Conservation (phyloP, 2,797 vertebrate species). For the Ficedula albicollis region DNA sequence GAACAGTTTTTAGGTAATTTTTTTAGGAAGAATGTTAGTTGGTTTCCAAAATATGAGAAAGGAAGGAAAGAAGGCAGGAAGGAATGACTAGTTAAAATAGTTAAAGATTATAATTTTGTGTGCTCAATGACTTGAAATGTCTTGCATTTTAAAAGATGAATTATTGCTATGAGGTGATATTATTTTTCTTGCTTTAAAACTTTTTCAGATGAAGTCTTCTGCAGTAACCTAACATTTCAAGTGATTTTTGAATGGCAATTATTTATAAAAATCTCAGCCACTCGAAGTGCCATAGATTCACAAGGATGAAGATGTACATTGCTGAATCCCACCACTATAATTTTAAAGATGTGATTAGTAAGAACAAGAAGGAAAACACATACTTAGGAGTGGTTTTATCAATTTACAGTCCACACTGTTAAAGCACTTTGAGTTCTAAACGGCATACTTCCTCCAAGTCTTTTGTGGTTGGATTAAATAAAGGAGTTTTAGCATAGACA, state of each 20-base stretch:
- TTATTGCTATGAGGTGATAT: background rate
- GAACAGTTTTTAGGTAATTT: slow-evolving; percentile 41
- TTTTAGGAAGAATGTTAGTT: slow-evolving; percentile 38
- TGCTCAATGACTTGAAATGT: background rate
- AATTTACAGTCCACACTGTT: background rate
- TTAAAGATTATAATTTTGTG: slow-evolving; percentile 38
- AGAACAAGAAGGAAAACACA: background rate
- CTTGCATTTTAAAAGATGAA: slow-evolving; percentile 9
- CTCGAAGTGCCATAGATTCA: background rate
- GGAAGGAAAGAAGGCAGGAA: slow-evolving; percentile 63
- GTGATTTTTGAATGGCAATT: background rate
- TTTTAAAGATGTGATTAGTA: background rate
- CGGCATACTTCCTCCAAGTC: background rate
- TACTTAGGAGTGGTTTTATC: background rate
- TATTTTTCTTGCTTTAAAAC: background rate
- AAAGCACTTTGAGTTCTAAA: background rate
- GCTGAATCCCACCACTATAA: background rate
- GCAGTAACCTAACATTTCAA: background rate
- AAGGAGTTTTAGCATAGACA: background rate
- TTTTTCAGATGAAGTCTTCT: background rate
- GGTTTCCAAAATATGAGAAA: slow-evolving; percentile 69
- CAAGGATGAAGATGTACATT: background rate
- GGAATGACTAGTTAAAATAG: slow-evolving; percentile 59
- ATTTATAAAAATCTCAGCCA: background rate
- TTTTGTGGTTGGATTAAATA: background rate